Conservation (phyloP, 2,797 vertebrate genomes). For the Pseudochirops corinnae region DNA sequence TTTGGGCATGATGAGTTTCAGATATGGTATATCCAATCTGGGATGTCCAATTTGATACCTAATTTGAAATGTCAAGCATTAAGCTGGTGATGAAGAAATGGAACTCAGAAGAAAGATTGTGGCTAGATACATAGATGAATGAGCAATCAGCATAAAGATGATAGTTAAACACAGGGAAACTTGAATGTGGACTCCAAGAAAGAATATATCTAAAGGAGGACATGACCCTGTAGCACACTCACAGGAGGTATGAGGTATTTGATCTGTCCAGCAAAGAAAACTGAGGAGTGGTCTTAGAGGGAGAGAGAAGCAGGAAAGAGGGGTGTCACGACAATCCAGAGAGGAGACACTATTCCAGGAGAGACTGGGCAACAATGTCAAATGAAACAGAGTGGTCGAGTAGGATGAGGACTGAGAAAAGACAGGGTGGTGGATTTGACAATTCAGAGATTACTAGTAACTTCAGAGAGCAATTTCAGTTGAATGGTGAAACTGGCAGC, state of each 20-base stretch:
- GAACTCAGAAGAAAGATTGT: neutral
- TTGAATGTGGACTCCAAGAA: neutral
- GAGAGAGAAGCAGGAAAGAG: neutral
- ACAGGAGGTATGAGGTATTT: neutral
- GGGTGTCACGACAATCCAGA: neutral
- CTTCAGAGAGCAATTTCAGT: neutral
- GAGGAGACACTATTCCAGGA: neutral
- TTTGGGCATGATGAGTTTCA: too few species aligned
- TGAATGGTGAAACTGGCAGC: neutral
- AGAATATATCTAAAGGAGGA: neutral
- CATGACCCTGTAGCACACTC: neutral
- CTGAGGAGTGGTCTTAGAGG: neutral
- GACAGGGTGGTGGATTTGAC: neutral
- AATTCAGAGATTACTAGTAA: neutral
- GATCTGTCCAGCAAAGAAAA: neutral
- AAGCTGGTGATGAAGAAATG: neutral
- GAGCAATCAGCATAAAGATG: neutral
- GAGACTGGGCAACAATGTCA: neutral
- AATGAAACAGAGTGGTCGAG: neutral
- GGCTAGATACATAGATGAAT: neutral
- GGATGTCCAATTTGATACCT: neutral
- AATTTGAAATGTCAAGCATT: neutral
- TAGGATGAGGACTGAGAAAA: neutral
- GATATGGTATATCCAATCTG: neutral
- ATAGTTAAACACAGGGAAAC: neutral